Evolutionary conservation across 2,113 vertebrate species (phyloP), one percentile per base, ranked within the genome.

Genomic region (Lepisosteus osseus): DNA sequence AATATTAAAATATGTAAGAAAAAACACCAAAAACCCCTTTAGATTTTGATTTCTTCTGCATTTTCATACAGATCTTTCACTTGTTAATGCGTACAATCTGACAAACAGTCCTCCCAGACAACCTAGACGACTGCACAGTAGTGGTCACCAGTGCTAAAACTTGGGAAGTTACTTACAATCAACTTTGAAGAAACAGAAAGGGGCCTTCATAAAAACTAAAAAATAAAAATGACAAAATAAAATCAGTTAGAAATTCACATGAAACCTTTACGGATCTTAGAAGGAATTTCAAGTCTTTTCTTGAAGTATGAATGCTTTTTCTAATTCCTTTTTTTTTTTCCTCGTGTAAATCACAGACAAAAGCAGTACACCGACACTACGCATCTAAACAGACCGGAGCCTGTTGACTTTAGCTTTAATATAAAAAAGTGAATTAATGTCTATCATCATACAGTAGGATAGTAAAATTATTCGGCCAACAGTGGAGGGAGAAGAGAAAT

Each of bases 371-470:
- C 70, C 55, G 56, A 71, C 62, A 72, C 69, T 72, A 82, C 76
- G 85, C 88, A 85, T 87, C 89, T 87, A 91, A 86, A 93, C 80
- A 86, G 82, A 89, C 85, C 89, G 87, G 90, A 90, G 89, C 92
- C 89, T 87, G 61, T 73, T 87, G 87, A 90, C 86, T 86, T 92
- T 92, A 92, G 90, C 90, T 92, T 87, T 85, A 79, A 90, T 92
- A 92, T 86, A 92, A 91, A 86, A 92, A 88, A 88, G 85, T 85
- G 84, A 89, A 86, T 88, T 87, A 88, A 91, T 84, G 81, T 79
- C 74, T 87, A 82, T 78, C 83, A 82, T 84, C 69, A 54, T 86
- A 92, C 86, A 88, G 82, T 78, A 84, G 90, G 84, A 79, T 86
- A 86, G 78, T 84, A 90, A 87, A 89, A 84, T 83, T 82, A 77